Percentiles rank a stretch among this genome's conserved stretches.
These are phyloP conservation scores for Dioctria linearis DNA, from an alignment of 2,888 invertebrate genomes.

Conservation along the genomic window DNA sequence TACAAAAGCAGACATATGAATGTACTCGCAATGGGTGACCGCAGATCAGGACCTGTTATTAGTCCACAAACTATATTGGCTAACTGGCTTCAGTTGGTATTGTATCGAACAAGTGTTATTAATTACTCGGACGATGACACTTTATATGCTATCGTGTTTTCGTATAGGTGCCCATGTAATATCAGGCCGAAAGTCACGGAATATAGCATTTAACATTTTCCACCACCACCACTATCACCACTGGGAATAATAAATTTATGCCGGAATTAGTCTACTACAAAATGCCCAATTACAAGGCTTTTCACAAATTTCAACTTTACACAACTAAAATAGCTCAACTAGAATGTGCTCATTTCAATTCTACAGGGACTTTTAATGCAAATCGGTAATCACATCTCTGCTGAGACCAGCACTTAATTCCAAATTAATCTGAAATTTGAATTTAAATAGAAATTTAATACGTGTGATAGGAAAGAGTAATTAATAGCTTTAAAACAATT, in stretches of 20 bases:
- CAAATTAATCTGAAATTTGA: too few relatives aligned
- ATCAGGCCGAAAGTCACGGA: not conserved
- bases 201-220: not conserved
- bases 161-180: not conserved
- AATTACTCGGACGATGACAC: not conserved
- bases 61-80: not conserved
- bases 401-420: too few relatives aligned
- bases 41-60: not conserved
- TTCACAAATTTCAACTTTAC: not conserved
- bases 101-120: not conserved
- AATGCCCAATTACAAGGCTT: not conserved
- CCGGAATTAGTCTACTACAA: not conserved
- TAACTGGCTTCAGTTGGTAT: not conserved
- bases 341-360: not conserved
- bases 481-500: too few relatives aligned
- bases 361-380: not conserved
- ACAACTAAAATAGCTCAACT: not conserved
- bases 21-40: not conserved
- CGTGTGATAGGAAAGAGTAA: too few relatives aligned
- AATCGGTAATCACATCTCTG: not conserved
- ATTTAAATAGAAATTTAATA: too few relatives aligned
- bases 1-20: not conserved
- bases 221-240: not conserved
- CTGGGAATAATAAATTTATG: not conserved
- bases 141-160: not conserved